A percentile compares a stretch with the other conserved stretches of the same genome.
Evolutionary conservation across 2,797 vertebrate species (phyloP).

Genomic region (Scolopax rusticola): DNA sequence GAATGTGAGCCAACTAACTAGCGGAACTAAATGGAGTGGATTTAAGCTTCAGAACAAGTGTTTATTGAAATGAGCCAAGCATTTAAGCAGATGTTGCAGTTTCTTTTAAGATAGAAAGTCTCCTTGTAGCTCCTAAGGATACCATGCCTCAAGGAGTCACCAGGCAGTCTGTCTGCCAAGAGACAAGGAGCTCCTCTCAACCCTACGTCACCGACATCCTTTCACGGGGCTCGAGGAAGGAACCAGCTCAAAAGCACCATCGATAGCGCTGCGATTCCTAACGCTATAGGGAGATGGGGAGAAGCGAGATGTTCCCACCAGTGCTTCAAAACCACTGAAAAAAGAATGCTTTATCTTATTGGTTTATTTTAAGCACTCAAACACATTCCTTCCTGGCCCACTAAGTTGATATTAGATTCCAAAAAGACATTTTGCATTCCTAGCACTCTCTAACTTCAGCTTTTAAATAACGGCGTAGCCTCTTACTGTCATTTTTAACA

Average conservation of each 20-base stretch:
- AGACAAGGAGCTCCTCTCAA: constrained; percentile 55
- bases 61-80: constrained; percentile 29
- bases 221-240: background rate
- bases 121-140: constrained; percentile 21
- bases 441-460: background rate
- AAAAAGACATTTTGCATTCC: constrained; percentile 48
- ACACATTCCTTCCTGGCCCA: constrained; percentile 48
- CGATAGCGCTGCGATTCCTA: background rate
- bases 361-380: constrained; percentile 56
- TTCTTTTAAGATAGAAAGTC: constrained; percentile 28
- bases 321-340: background rate
- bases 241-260: background rate
- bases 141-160: constrained; percentile 73
- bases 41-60: constrained; percentile 9
- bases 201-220: background rate
- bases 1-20: background rate
- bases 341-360: constrained; percentile 33
- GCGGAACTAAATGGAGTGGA: background rate
- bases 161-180: constrained; percentile 37
- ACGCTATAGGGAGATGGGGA: background rate
- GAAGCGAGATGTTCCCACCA: constrained; percentile 32
- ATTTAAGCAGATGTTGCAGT: constrained; percentile 77
- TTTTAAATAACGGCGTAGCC: background rate
- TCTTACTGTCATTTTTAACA: constrained; percentile 18
- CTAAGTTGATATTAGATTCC: constrained; percentile 5